Evolutionary conservation across 2,888 invertebrate genomes (phyloP).

Genomic region (Eristalinus aeneus): DNA sequence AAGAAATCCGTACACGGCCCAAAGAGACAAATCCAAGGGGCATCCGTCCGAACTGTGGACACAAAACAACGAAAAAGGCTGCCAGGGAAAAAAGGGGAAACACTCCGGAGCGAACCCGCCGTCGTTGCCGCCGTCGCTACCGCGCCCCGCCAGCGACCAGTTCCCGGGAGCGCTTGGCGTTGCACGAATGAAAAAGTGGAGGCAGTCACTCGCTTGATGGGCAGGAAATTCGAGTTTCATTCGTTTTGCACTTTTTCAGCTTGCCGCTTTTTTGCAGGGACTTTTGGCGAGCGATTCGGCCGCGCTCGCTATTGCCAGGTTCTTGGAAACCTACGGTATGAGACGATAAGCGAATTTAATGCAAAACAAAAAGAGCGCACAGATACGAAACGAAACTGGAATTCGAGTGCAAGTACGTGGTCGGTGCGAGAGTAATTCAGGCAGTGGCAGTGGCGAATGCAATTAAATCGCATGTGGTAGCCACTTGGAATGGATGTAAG

Average conservation of each 20-base stretch:
- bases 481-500: conserved; percentile 69
- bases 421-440: conserved; percentile 54
- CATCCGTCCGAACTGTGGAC: conserved; percentile 1
- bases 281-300: conserved; percentile 15
- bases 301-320: conserved; percentile 15
- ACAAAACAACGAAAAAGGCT: neutral
- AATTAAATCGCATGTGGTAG: conserved; percentile 71
- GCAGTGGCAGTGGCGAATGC: conserved; percentile 68
- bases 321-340: conserved; percentile 53
- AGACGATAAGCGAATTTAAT: conserved; percentile 49
- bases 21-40: conserved; percentile 35
- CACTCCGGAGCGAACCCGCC: conserved; percentile 16
- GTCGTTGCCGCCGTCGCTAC: conserved; percentile 5
- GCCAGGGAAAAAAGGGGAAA: conserved; percentile 5
- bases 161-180: conserved; percentile 49
- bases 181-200: conserved; percentile 73
- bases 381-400: conserved; percentile 46
- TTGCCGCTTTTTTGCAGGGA: neutral
- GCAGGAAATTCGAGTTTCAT: conserved; percentile 74
- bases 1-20: conserved; percentile 46
- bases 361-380: conserved; percentile 5
- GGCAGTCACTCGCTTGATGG: conserved; percentile 72
- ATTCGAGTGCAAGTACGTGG: conserved; percentile 67
- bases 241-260: conserved; percentile 49
- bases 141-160: conserved; percentile 26